Conservation (phyloP, 2,797 vertebrate genomes). For the Pantherophis vulpinus region DNA sequence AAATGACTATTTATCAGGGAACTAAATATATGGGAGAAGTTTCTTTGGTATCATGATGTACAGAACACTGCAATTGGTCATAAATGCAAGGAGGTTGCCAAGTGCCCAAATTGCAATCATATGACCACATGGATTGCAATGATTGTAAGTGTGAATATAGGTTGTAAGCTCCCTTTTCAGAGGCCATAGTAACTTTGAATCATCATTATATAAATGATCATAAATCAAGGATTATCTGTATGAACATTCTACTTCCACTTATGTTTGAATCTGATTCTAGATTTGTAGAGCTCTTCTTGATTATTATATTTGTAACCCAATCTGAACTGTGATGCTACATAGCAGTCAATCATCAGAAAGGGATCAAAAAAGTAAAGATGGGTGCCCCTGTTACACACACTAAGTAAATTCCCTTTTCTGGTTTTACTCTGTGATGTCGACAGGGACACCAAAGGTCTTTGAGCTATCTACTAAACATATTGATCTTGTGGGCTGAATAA, state of each 20-base stretch:
- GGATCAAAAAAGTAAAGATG: background rate
- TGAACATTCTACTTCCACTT: background rate
- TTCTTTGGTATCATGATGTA: background rate
- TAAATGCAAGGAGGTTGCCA: background rate
- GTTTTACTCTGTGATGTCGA: background rate
- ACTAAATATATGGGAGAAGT: background rate
- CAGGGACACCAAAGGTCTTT: background rate
- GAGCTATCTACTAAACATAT: background rate
- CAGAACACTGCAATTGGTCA: background rate
- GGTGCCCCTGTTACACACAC: background rate
- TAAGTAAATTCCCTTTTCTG: background rate
- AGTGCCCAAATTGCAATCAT: background rate
- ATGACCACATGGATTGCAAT: background rate
- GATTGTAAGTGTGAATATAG: background rate
- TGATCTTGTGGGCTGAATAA: background rate
- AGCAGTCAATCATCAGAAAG: background rate
- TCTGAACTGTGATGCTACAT: background rate
- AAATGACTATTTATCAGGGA: background rate
- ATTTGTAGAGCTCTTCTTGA: background rate
- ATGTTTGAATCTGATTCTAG: background rate
- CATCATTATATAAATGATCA: background rate
- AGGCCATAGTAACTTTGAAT: background rate
- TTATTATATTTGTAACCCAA: background rate
- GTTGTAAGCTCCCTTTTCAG: background rate
- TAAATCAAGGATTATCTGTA: background rate